Base-by-base conservation (phyloP, 2,113 vertebrate species). In the Orthonyx spaldingii region DNA sequence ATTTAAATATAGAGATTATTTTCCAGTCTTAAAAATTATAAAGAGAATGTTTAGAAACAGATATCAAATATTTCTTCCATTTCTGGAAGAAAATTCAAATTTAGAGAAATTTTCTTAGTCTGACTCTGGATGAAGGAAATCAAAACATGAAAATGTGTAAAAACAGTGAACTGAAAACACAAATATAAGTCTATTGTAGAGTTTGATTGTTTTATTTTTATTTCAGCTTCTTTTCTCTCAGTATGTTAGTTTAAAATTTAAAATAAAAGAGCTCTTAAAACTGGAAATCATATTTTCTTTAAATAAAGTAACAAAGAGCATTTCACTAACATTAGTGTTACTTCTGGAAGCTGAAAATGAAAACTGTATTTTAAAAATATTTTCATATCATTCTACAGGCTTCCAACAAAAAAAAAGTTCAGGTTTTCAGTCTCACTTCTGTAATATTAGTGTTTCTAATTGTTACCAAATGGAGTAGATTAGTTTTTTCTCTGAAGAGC, bases 391-490 rank as follows among this genome's bases (percentile, higher is more conserved):
- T 90, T 81, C 56, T 63, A 66, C 64, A 66, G 68, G n/a, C 11
- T 83, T 90, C 64, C 76, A 88, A 37, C 3, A 41, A 56, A 91
- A 88, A 80, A 59, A 61, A 35, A 47, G 13, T 64, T 93, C 50
- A 63, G 33, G 35, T 89, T 93, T 93, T 70, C 72, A 63, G 27
- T 84, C 86, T 90, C 42, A 13, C 84, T 95, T 93, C 87, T 90
- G 80, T 84, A 88, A 93, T 89, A 94, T 90, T 95, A 94, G 86
- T 23, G 10, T 74, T 84, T 93, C 57, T 92, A 92, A 92, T 93
- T 94, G 93, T 95, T 97, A 90, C 79, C 85, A 97, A 96, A 96
- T 95, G 79, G 86, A 96, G 86, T 49, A 95, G 88, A 92, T 97
- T 97, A 93, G 93, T 78, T 94, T 94, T 97, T 90, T 86, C 93